phyloP scores from a whole-genome alignment of 2,888 invertebrate genomes.

The Bellardia bayeri region DNA sequence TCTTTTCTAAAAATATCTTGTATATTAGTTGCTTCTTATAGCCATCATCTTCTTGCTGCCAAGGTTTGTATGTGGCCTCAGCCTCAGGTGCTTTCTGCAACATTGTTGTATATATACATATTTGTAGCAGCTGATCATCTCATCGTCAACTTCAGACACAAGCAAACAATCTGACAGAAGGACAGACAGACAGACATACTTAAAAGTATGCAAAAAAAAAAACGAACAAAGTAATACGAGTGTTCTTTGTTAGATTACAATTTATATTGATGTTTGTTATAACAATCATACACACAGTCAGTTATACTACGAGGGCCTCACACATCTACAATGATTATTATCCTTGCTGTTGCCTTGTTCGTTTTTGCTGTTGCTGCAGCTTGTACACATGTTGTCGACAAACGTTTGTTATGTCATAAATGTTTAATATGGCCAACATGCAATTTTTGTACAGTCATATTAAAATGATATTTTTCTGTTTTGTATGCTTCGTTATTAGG shows the following conservation, averaged over 20 bases:
- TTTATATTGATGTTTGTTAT: constrained; percentile 39
- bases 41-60: constrained; percentile 30
- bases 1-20: constrained; percentile 16
- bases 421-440: constrained; percentile 43
- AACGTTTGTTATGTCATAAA: constrained; percentile 66
- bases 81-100: constrained; percentile 69
- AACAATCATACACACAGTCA: constrained; percentile 5
- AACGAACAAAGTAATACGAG: background rate
- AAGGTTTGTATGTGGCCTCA: constrained; percentile 18
- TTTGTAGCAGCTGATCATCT: constrained; percentile 59
- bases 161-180: constrained; percentile 41
- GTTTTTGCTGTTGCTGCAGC: background rate
- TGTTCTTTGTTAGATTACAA: constrained; percentile 47
- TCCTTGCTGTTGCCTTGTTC: constrained; percentile 5
- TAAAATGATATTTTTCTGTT: constrained; percentile 20
- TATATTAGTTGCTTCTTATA: background rate
- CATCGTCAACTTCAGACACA: constrained; percentile 32
- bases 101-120: constrained; percentile 38
- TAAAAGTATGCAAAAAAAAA: constrained; percentile 29
- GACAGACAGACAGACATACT: background rate
- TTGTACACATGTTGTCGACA: constrained; percentile 62
- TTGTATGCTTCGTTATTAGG: background rate
- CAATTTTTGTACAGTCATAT: constrained; percentile 29
- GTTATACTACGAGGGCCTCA: background rate
- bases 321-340: constrained; percentile 32